A percentile compares a stretch with the other conserved stretches of the same genome.
Evolutionary conservation across 2,888 invertebrate genomes (phyloP).

Genomic region (Aphidoletes aphidimyza): DNA sequence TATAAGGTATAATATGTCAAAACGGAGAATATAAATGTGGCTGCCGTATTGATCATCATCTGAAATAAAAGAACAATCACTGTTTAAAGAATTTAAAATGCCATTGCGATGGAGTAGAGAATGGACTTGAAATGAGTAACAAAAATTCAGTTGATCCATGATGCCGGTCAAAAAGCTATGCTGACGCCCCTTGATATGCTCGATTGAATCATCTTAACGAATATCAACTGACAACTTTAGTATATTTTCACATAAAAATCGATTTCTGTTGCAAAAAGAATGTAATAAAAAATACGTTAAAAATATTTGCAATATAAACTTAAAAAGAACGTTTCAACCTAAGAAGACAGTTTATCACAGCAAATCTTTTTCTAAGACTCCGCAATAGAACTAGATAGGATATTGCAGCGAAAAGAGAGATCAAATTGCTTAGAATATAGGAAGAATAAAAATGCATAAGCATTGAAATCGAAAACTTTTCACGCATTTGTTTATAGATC

Average conservation of each 20-base stretch:
- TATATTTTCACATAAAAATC: neutral
- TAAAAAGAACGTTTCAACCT: neutral
- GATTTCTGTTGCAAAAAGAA: neutral
- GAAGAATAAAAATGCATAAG: neutral
- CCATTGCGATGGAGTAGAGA: too few relatives aligned
- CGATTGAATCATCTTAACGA: neutral
- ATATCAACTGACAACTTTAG: neutral
- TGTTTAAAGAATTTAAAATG: too few relatives aligned
- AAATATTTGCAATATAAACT: neutral
- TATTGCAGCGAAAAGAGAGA: too few relatives aligned
- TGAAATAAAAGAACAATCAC: neutral
- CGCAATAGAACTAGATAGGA: too few relatives aligned
- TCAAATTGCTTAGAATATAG: too few relatives aligned
- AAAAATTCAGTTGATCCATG: neutral
- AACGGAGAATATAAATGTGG: neutral
- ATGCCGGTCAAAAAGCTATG: neutral
- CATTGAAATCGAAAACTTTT: neutral
- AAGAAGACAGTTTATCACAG: neutral
- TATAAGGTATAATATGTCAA: neutral
- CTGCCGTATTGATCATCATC: neutral
- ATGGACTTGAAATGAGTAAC: neutral
- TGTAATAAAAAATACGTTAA: too few relatives aligned
- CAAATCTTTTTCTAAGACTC: too few relatives aligned
- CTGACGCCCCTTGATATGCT: neutral
- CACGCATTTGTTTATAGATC: too few relatives aligned